These are phyloP conservation scores for Callyntrura guangdongensis DNA, from an alignment of 2,888 invertebrate species.

Conservation along the genomic window DNA sequence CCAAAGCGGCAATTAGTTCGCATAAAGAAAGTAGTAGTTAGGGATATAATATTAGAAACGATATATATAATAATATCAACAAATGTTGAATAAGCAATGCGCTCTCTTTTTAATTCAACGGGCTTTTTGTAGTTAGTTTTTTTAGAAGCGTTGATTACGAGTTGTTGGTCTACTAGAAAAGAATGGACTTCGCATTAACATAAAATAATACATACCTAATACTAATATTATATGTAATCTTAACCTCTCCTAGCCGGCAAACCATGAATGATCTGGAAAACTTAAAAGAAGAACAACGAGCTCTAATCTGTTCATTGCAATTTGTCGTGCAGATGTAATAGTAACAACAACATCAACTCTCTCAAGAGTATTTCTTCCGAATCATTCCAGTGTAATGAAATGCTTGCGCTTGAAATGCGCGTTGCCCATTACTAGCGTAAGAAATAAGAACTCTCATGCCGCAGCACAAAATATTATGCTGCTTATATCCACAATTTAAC, in stretches of 20 bases:
- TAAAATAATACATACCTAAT: not conserved
- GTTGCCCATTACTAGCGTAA: slow-evolving; percentile 24
- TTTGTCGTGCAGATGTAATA: slow-evolving; percentile 49
- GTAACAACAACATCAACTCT: not conserved
- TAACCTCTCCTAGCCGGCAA: not conserved
- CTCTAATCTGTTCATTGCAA: slow-evolving; percentile 17
- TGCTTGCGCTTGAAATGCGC: slow-evolving; percentile 22
- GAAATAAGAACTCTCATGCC: not conserved
- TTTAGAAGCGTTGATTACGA: not conserved
- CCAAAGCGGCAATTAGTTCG: too few relatives aligned
- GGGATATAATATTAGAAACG: too few relatives aligned
- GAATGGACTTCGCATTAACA: not conserved
- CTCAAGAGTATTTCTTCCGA: not conserved
- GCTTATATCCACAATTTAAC: too few relatives aligned
- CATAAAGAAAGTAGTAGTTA: too few relatives aligned
- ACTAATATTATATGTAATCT: not conserved
- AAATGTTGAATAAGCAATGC: too few relatives aligned
- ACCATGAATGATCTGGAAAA: not conserved
- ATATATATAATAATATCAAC: too few relatives aligned
- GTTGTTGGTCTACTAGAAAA: not conserved
- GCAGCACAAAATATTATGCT: not conserved
- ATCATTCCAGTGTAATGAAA: slow-evolving; percentile 41
- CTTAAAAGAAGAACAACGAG: not conserved
- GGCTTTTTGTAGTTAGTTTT: too few relatives aligned
- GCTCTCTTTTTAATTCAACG: too few relatives aligned